phyloP scores from a whole-genome alignment of 2,888 invertebrate genomes.

The Chaetoderma sp. region DNA sequence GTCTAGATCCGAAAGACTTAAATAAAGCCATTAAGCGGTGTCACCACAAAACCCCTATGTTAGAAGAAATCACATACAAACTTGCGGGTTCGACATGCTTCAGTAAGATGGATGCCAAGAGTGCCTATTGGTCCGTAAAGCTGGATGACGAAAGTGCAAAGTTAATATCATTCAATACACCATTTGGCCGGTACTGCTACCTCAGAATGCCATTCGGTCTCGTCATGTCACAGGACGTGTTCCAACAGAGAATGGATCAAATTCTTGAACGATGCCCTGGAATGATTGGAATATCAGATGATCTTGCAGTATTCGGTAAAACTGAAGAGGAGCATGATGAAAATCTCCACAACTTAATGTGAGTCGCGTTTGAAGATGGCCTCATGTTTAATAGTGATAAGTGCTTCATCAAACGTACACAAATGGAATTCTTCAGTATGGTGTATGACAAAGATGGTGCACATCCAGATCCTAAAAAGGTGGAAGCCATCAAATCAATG shows the following conservation, averaged over 20 bases:
- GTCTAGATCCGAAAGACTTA: conserved; percentile 17
- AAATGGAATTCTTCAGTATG: conserved; percentile 30
- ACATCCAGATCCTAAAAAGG: conserved; percentile 29
- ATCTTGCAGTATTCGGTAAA: conserved; percentile 8
- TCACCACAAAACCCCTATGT: conserved; percentile 15
- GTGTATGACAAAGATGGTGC: conserved; percentile 23
- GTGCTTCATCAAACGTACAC: background rate
- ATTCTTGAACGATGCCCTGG: conserved; percentile 12
- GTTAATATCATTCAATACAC: conserved; percentile 20
- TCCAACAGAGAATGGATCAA: conserved; percentile 16
- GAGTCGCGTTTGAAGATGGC: background rate
- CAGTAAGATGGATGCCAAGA: conserved; percentile 27
- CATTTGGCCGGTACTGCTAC: conserved; percentile 1
- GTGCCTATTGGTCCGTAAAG: conserved; percentile 30
- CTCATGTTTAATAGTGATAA: conserved; percentile 14
- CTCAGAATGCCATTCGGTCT: background rate
- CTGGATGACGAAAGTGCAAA: conserved; percentile 5
- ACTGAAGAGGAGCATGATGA: background rate
- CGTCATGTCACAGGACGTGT: conserved; percentile 6
- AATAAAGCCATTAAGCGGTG: conserved; percentile 17
- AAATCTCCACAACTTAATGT: conserved; percentile 8
- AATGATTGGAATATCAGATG: conserved; percentile 5
- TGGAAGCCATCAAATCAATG: conserved; percentile 21
- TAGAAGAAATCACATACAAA: conserved; percentile 26
- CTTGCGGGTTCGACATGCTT: conserved; percentile 22